Evolutionary conservation across 2,113 vertebrate genomes (phyloP), one percentile per base, ranked within the genome.

Genomic region (Anthoscopus minutus): DNA sequence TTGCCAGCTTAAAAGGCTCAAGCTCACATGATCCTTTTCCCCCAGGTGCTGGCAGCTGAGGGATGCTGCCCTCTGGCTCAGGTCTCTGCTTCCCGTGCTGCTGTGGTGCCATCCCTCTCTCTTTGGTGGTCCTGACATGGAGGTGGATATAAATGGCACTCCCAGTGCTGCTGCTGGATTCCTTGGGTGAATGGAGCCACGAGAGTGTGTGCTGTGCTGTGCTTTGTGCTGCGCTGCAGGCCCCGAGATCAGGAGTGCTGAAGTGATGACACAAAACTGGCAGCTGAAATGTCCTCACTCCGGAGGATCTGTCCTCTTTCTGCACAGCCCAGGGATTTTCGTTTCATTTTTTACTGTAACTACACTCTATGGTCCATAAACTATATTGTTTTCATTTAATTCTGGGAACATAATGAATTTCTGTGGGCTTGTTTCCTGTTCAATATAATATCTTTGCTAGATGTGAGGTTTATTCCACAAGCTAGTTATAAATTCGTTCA

Each of bases 301-400:
- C 42, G 1, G 61, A 80, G 58, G 70, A 89, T 44, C 66, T 83
- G 42, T 7, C 1, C 7, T 45, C 47, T 88, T 54, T 79, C 72
- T 73, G 74, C 14, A 1, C 71, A 74, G 35, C 47, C 38, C 5
- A 2, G 81, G 93, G 92, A 73, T 94, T 96, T 95, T 78, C 0
- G 3, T 83, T 94, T 94, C 93, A 70, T 89, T 97, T 62, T 77
- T 96, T 86, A 60, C 93, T 88, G 79, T 96, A 96, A 95, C 92
- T 90, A 78, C 88, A 65, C 95, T 83, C 92, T 93, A 24, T 88
- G 94, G 73, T 92, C 94, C 89, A 97, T 96, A 97, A 97, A 96
- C 81, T 73, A 82, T 69, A 97, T 92, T 96, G 93, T 96, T 97
- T 97, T 96, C 92, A 95, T 97, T 97, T 95, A 94, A 95, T 94